Evolutionary conservation across 2,797 vertebrate genomes (phyloP).

Genomic region (Austrolebias charrua): DNA sequence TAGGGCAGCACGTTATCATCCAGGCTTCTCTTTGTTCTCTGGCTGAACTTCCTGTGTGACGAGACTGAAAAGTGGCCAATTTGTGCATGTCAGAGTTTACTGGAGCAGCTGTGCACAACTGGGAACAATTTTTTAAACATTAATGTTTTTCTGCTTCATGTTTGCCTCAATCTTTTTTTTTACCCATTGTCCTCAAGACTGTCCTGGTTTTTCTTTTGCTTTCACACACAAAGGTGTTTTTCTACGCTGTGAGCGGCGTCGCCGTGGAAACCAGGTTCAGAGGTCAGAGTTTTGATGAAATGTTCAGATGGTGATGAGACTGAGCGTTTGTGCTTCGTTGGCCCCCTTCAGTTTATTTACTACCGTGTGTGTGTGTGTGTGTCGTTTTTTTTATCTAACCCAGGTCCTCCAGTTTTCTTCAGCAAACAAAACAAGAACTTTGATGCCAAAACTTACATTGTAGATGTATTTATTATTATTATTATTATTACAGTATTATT

Average conservation of each 20-base stretch:
- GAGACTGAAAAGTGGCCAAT: conserved; percentile 7
- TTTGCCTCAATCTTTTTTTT: conserved; percentile 38
- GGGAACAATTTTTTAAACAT: conserved; percentile 22
- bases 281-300: conserved; percentile 52
- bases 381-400: background rate
- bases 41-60: conserved; percentile 8
- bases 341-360: conserved; percentile 27
- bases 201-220: conserved; percentile 29
- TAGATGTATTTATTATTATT: too few relatives aligned
- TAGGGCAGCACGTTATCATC: conserved; percentile 10
- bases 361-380: background rate
- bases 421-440: background rate
- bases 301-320: conserved; percentile 46
- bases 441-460: background rate
- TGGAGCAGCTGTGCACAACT: conserved; percentile 47
- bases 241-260: conserved; percentile 45
- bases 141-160: conserved; percentile 25
- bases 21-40: conserved; percentile 13
- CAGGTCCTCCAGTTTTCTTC: background rate
- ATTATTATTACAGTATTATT: too few relatives aligned
- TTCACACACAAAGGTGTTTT: conserved; percentile 61
- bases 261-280: conserved; percentile 65
- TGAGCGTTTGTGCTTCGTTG: conserved; percentile 14
- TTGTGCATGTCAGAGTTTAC: conserved; percentile 49
- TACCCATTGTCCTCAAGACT: conserved; percentile 47